These are phyloP conservation scores for Tenthredo amoena DNA, from an alignment of 2,888 invertebrate species.

Conservation along the genomic window DNA sequence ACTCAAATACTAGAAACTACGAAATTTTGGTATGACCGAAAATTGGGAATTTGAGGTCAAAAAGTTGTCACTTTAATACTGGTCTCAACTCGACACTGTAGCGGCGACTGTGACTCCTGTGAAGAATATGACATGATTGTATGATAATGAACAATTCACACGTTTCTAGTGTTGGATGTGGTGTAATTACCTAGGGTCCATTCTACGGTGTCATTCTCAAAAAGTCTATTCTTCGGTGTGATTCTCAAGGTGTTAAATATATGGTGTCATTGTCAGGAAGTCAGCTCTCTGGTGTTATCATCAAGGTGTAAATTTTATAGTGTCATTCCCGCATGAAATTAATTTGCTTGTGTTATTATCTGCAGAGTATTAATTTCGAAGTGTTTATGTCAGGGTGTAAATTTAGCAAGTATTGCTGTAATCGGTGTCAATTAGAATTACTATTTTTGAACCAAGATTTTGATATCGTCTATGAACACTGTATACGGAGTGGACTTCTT, in stretches of 20 bases:
- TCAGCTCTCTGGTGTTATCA: background rate
- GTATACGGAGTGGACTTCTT: background rate
- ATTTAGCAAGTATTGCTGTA: background rate
- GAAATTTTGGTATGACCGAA: too few species aligned
- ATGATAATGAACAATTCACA: background rate
- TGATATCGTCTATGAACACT: background rate
- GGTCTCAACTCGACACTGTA: background rate
- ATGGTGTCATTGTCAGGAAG: background rate
- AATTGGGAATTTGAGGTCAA: too few species aligned
- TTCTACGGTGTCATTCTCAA: background rate
- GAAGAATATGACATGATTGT: background rate
- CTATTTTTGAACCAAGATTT: background rate
- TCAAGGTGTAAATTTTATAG: background rate
- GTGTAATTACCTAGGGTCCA: background rate
- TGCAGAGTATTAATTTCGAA: background rate
- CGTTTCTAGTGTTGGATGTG: background rate
- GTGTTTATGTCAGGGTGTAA: background rate
- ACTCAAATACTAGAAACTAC: too few species aligned
- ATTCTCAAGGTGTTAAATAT: background rate
- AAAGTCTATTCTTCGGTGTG: background rate
- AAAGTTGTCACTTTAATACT: too few species aligned
- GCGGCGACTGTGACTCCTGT: background rate
- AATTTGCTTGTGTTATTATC: background rate
- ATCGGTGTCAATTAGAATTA: background rate
- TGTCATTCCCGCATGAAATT: background rate